Base-by-base conservation (phyloP, 2,113 vertebrate genomes). In the Colius striatus region DNA sequence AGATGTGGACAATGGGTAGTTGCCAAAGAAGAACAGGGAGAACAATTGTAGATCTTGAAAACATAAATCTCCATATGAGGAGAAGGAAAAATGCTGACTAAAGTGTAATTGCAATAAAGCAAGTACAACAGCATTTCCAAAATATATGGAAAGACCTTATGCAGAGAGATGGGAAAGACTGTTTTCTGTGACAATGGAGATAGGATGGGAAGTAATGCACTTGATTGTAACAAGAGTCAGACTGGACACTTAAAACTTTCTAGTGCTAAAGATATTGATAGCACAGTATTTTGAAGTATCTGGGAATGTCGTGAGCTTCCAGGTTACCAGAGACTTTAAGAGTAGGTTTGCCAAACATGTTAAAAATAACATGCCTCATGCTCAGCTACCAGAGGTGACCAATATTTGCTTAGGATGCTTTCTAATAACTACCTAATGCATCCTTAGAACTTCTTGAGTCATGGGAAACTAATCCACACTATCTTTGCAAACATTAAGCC, bases 41-140 rank as follows among this genome's bases (percentile, higher is more conserved):
- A 94, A 92, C 75, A 92, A 81, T 18, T 74, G 76, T 48, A 74
- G 43, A 51, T 81, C 68, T 68, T 94, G 43, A 93, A 93, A 87
- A 19, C 38, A 63, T 66, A 89, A 89, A 78, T 73, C 65, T 95
- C 86, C 74, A 50, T 89, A 77, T 16, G 26, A 76, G 55, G 32
- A 22, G 32, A 9, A 34, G 19, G 3, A 3, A 1, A 12, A 30
- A 68, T 62, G 7, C 61, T 89, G 55, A 67, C 45, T 77, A 70
- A 74, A 34, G 23, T 62, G 51, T 51, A 74, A 77, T 89, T 77
- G 71, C 91, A 91, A 75, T 45, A 45, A 73, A 78, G 17, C 34
- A 74, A 93, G 17, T 58, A 53, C 50, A 85, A 73, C 34, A 38
- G 7, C 25, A 21, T 29, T 83, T 89, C 78, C 12, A 60, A 90